Evolutionary conservation across 2,888 invertebrate genomes (phyloP), one percentile per base, ranked within the genome.

Genomic region (Anoplius nigerrimus): DNA sequence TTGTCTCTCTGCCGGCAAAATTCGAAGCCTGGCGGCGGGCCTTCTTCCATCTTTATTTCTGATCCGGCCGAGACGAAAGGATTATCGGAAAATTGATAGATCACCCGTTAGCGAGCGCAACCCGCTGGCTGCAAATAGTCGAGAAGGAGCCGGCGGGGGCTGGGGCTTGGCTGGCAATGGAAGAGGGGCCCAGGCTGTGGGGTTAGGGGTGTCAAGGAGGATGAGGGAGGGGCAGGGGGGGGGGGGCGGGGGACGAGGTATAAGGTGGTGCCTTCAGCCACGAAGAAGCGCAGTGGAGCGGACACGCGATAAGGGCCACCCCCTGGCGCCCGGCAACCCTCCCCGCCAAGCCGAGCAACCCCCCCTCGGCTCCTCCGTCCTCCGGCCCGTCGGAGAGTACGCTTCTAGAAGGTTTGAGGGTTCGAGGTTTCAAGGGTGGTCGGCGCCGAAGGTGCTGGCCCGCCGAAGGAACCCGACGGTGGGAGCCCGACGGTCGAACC

Each of bases 261-360:
- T 80, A 79, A 81, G 84, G 70, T 71, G 69, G 76, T 81, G 81
- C 79, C 82, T 83, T 83, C 80, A 84, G 77, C 83, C 79, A 82
- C 75, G 75, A 79, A 75, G 81, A 84, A 84, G 82, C 80, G 83
- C 87, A 87, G 83, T 81, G 81, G 80, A 87, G 87, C 85, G 87
- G 78, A 83, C 76, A 86, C 77, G 82, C 83, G 87, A 88, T 88
- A 88, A 88, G 87, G 84, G 84, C 83, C 82, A 83, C 82, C 82
- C 81, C 75, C 80, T 48, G 69, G 34, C 11, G n/a, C n/a, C n/a
- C n/a, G 6, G 16, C 60, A 45, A 54, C 69, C 60, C 71, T 52
- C 48, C 16, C n/a, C n/a, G n/a, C n/a, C n/a, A n/a, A n/a, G n/a
- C n/a, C n/a, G n/a, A n/a, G n/a, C n/a, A n/a, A n/a, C n/a, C n/a